phyloP scores from a whole-genome alignment of 2,113 vertebrate genomes.

The Dromaius novaehollandiae region DNA sequence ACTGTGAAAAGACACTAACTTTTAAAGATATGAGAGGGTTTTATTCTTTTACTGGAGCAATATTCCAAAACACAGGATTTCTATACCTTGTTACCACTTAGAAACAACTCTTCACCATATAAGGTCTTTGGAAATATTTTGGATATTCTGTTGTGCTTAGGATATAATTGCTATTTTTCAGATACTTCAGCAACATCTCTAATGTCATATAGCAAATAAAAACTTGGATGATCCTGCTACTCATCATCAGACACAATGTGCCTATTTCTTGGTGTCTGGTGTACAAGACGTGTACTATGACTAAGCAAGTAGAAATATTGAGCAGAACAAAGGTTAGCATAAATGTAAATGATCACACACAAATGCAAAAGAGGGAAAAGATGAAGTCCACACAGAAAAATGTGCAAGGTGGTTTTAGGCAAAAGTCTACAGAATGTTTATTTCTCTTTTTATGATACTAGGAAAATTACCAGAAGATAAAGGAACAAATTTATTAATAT shows the following conservation, averaged over 20 bases:
- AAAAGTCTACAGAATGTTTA: not conserved
- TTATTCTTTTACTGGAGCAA: not conserved
- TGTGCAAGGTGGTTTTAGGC: not conserved
- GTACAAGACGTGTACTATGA: not conserved
- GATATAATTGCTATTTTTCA: not conserved
- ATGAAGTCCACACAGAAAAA: not conserved
- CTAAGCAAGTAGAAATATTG: not conserved
- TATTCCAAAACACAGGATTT: not conserved
- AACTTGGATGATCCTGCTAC: not conserved
- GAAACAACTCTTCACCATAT: not conserved
- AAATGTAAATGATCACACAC: not conserved
- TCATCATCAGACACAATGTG: not conserved
- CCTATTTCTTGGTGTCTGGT: not conserved
- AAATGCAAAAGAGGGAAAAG: not conserved
- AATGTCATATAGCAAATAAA: not conserved
- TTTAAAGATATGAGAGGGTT: not conserved
- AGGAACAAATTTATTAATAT: not conserved
- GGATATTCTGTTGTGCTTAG: not conserved
- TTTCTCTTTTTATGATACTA: not conserved
- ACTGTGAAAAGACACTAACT: not conserved
- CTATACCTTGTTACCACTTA: not conserved
- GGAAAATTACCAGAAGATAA: not conserved
- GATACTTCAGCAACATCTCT: not conserved
- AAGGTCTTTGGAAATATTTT: not conserved
- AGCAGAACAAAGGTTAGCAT: not conserved